Evolutionary conservation across 2,113 vertebrate genomes (phyloP), one percentile per base, ranked within the genome.

Genomic region (Larimichthys polyactis): DNA sequence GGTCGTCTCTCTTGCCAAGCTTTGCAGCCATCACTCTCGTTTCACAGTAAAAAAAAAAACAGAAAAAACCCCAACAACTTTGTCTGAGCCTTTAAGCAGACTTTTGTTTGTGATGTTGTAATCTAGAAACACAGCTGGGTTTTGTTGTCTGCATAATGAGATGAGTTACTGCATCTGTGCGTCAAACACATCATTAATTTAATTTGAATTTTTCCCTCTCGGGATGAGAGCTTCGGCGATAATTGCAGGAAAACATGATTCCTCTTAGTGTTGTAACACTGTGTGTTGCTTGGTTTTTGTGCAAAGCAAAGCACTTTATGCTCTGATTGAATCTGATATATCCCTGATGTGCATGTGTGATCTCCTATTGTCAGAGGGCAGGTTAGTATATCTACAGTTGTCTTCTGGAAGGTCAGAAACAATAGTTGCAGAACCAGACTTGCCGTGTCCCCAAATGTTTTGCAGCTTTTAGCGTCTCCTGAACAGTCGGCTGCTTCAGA

Each of bases 361-460:
- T 85, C 62, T 57, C 71, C 62, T 64, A 46, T 60, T 81, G 68
- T 90, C 81, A 76, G 78, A 77, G 32, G 8, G 67, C 36, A 68
- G 62, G 66, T 58, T 84, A 54, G 67, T 80, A 89, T 93, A 94
- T 91, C 65, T 52, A n/a, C 67, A 68, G 57, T 16, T 71, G 58
- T 68, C 55, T 29, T 66, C 46, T 44, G n/a, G 54, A 60, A 83
- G 32, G 64, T 49, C 15, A 63, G 71, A 77, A 78, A 82, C 12
- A 71, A 46, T 11, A 48, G 10, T 58, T 29, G 16, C 0, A 71
- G 48, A 73, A 4, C 15, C 8, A 57, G 24, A 17, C 57, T 57
- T 22, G 11, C 6, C 4, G n/a, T 22, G 64, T 48, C 6, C 52
- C 10, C 14, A 32, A 58, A 70, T 43, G 44, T 15, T 32, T 15